These are phyloP conservation scores for Sinocyclocheilus rhinocerous DNA, from an alignment of 2,113 vertebrate species.

Conservation along the genomic window DNA sequence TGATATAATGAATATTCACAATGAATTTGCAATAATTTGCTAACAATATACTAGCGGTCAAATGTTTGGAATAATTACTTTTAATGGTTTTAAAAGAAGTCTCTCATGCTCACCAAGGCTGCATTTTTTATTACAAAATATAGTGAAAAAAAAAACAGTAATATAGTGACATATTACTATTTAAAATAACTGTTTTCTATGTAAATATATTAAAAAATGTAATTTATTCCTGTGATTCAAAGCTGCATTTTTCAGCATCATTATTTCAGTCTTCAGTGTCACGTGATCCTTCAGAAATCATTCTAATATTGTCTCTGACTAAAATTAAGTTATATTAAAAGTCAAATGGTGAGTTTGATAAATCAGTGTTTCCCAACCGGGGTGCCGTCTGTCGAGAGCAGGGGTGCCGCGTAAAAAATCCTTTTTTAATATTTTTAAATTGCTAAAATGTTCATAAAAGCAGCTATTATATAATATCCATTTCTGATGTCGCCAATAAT, in stretches of 20 bases:
- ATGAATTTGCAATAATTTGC: neutral
- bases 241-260: neutral
- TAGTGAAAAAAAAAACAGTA: neutral
- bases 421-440: too few species aligned
- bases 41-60: neutral
- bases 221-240: neutral
- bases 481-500: too few species aligned
- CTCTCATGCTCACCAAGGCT: neutral
- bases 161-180: neutral
- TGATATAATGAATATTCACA: slow-evolving; percentile 17
- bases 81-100: neutral
- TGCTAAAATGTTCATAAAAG: too few species aligned
- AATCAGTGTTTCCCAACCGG: neutral
- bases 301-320: neutral
- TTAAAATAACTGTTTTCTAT: neutral
- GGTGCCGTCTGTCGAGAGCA: too few species aligned
- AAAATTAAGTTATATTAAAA: neutral
- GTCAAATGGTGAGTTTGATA: neutral
- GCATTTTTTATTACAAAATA: neutral
- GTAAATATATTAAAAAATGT: neutral
- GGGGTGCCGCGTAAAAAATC: too few species aligned
- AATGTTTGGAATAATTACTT: neutral
- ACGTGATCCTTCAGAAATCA: neutral
- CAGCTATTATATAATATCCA: too few species aligned
- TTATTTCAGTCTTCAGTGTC: neutral